Percentiles rank a stretch among this genome's conserved stretches.
phyloP scores from a whole-genome alignment of 2,888 invertebrate species.

The Andrena praecox region DNA sequence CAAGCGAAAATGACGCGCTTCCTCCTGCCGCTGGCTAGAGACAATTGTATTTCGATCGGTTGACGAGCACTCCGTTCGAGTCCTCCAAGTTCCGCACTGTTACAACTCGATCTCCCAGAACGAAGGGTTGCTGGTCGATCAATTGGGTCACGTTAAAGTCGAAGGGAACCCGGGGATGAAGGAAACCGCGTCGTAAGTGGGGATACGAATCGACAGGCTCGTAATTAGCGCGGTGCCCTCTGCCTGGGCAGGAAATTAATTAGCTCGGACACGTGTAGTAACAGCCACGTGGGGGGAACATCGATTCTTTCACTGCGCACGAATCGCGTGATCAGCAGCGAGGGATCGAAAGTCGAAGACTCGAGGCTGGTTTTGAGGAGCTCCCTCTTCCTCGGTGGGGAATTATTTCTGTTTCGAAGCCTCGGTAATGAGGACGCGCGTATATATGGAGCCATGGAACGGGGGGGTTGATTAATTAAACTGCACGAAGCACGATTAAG shows the following conservation, averaged over 20 bases:
- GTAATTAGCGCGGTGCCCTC: slow-evolving; percentile 25
- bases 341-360: background rate
- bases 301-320: slow-evolving; percentile 28
- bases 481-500: slow-evolving; percentile 13
- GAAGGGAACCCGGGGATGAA: background rate
- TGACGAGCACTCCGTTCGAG: too few species aligned
- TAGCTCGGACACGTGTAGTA: slow-evolving; percentile 28
- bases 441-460: background rate
- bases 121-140: background rate
- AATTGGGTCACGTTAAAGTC: background rate
- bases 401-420: slow-evolving; percentile 13
- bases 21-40: too few species aligned
- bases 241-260: slow-evolving; percentile 30
- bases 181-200: background rate
- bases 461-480: slow-evolving; percentile 41
- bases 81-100: background rate
- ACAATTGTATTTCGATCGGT: too few species aligned
- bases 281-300: background rate
- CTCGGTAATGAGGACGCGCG: slow-evolving; percentile 2
- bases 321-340: slow-evolving; percentile 3
- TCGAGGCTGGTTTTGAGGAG: too few species aligned
- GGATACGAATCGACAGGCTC: slow-evolving; percentile 10
- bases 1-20: too few species aligned
- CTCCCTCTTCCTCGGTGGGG: background rate
- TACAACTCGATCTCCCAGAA: background rate